Evolutionary conservation across 2,888 invertebrate genomes (phyloP), one percentile per base, ranked within the genome.

Genomic region (Mimumesa dahlbomi): DNA sequence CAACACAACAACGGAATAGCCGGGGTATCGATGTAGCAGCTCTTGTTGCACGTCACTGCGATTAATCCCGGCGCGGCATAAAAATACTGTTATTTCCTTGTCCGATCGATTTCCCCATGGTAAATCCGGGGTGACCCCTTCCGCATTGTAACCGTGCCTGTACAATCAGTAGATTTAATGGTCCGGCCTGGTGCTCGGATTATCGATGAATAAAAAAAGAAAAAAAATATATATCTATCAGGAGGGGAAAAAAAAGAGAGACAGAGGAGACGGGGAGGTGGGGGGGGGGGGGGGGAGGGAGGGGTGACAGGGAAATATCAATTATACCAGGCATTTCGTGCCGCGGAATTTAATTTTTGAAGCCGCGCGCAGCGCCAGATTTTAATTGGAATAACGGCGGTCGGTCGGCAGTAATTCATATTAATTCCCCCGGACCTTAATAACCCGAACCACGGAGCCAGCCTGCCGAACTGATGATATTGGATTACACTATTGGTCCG

Each of bases 401-500:
- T 52, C 45, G 50, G 13, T 14, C 40, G 45, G 22, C 68, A 48
- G n/a, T 70, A 68, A 70, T 70, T 70, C 70, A 46, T 50, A 70
- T 70, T 70, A 70, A 70, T 70, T 68, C 52, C 36, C 52, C 36
- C 16, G 34, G 45, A 42, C 69, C 56, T 68, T 70, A 73, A 76
- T 75, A 76, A 76, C 63, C 52, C 14, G 45, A 46, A 56, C 31
- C 49, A 38, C 46, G 38, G 52, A 40, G 59, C 38, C 45, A 22
- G 54, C 40, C 54, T 59, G 65, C 56, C 56, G 43, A 11, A 40
- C 14, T 29, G 57, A 53, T 31, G 57, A 59, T 73, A 73, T 75
- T 75, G 61, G 68, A 76, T 76, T 73, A 73, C 58, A 54, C 63
- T 64, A 73, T 76, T 75, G 63, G 59, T 57, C 54, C 53, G 43